Evolutionary conservation across 2,888 invertebrate genomes (phyloP), one percentile per base, ranked within the genome.

Genomic region (Andrena minutula): DNA sequence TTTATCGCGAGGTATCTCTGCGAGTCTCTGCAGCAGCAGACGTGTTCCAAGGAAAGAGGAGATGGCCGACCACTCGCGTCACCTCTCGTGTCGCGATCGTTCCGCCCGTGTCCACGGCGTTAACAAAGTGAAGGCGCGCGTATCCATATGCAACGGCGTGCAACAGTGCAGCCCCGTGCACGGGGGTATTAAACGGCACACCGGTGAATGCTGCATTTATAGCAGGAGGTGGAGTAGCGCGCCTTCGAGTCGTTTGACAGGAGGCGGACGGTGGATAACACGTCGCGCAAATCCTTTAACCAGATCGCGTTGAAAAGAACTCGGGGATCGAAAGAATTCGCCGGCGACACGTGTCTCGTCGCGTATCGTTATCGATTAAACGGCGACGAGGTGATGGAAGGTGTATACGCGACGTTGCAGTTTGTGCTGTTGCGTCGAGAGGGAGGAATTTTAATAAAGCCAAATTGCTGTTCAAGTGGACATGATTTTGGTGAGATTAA

Each of bases 1-100:
- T 87, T 87, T 85, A 87, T 85, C 86, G 74, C 66, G 78, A 68
- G 69, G 76, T 58, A 82, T 86, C 79, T 85, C 65, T 69, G 73
- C 72, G 53, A 7, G 69, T 65, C 41, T 41, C 41, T 70, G 64
- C 53, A 16, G 30, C 70, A 75, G 23, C 60, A n/a, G 51, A 68
- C 41, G 41, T 64, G 47, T 61, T 30, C 49, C 68, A 60, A 65
- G 65, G 65, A 47, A 70, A 79, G 58, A 58, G 63, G 53, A 66
- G 75, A 72, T 61, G 61, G 73, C 51, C 70, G 58, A 47, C n/a
- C 49, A 58, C 12, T 20, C 61, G 23, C 81, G 82, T 73, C 81
- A 66, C 66, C 77, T 69, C 51, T 74, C 72, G 65, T 58, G 82
- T 82, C 71, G 56, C n/a, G 60, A 68, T 63, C 78, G 78, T 78